These are phyloP conservation scores for Galerucella nymphaeae DNA, from an alignment of 2,888 invertebrate genomes.

Conservation along the genomic window DNA sequence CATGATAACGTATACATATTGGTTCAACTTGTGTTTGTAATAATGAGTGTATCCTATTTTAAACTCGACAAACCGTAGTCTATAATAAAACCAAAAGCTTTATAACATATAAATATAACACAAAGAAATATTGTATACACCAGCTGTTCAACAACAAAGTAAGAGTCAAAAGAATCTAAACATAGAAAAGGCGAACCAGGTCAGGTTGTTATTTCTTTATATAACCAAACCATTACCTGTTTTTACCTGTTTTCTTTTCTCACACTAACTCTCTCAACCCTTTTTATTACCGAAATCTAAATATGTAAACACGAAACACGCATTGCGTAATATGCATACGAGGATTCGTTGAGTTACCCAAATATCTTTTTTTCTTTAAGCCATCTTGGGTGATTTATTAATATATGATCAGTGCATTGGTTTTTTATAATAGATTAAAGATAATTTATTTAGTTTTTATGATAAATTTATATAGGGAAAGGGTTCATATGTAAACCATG, in stretches of 20 bases:
- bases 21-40: background rate
- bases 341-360: constrained; percentile 47
- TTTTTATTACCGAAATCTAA: constrained; percentile 30
- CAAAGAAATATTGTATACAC: constrained; percentile 37
- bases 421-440: constrained; percentile 46
- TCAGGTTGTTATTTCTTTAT: constrained; percentile 36
- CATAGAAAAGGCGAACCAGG: constrained; percentile 22
- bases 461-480: constrained; percentile 56
- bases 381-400: constrained; percentile 50
- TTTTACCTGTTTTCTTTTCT: constrained; percentile 34
- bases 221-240: constrained; percentile 36
- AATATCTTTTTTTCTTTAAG: constrained; percentile 26
- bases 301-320: constrained; percentile 40
- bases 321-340: constrained; percentile 51
- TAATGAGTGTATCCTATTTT: constrained; percentile 15
- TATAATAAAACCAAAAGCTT: constrained; percentile 18
- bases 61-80: constrained; percentile 5
- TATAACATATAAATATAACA: constrained; percentile 30
- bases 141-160: constrained; percentile 33
- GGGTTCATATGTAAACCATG: constrained; percentile 34
- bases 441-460: constrained; percentile 57
- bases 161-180: constrained; percentile 37
- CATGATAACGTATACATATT: background rate
- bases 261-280: constrained; percentile 36
- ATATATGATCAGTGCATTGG: constrained; percentile 57